Base-by-base conservation (phyloP, 37 sponge, comb jelly and placozoan species). In the Halisarca cf. caerulea region DNA sequence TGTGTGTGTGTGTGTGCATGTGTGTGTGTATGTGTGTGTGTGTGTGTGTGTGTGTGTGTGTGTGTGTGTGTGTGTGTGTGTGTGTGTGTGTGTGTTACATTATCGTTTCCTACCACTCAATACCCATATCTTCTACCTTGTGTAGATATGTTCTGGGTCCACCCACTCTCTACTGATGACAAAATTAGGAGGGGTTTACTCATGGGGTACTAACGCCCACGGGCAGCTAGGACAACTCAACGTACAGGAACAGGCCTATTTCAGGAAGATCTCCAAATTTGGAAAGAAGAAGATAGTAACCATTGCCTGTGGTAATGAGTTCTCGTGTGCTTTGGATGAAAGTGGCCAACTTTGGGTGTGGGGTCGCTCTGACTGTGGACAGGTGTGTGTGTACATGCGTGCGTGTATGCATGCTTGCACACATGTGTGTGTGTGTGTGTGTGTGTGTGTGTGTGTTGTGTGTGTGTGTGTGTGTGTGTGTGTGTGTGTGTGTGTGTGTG, bases 271-370 rank as follows among this genome's bases (percentile, higher is more conserved):
- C 11, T 0, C 35, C 27, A 36, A 37, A 9, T 82, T 90, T 24
- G 80, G 87, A 28, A 78, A 25, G 6, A 81, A 43, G 0, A 81
- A 86, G 66, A 59, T 89, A 2, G 58, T 79, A 18, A 33, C 62
- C 1, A 57, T 94, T 21, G 92, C 89, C 27, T 55, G 84, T 79
- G 95, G 95, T 11, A 89, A 94, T 74, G 92, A 94, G 82, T 94
- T 87, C 73, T 91, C 90, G 35, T 27, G 85, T 20, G 95, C 86
- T 15, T 18, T 94, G 62, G 95, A 94, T 82, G 85, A 85, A 3
- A 81, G 38, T 3, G 89, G 91, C 0, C 27, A 41, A 8, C 64
- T 85, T 0, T 94, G 95, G 95, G 86, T 69, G 44, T 94, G 95
- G 95, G 95, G 95, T 0, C 54, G 85, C 23, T 85, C 60, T 44